Evolutionary conservation across 2,113 vertebrate genomes (phyloP), one percentile per base, ranked within the genome.

Genomic region (Pachypanchax playfairii): DNA sequence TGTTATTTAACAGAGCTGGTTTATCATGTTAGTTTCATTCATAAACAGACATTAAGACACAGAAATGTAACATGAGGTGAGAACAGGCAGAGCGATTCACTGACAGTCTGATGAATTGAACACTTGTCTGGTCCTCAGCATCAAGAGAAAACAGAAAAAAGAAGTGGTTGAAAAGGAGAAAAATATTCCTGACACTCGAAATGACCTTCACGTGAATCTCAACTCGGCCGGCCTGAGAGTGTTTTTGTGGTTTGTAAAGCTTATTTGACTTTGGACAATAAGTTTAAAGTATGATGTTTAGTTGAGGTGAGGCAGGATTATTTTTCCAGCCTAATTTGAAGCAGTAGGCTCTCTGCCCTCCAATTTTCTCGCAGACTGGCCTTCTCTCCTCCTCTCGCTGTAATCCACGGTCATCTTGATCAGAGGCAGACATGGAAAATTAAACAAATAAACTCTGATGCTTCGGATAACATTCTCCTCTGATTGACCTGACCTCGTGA

Each of bases 271-370:
- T 90, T 75, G 76, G 82, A 75, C 82, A 87, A 87, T 86, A 87
- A 67, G 85, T 87, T 85, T 75, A 79, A 86, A 79, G 76, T 79
- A 63, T 58, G 69, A 57, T 89, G 87, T 91, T 91, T 91, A 75
- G 75, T 36, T 46, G 80, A 82, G 73, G 79, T 65, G 79, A 74
- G 33, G 31, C 68, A 1, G 65, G 86, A 90, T 91, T 92, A 91
- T 92, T 92, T 91, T 90, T 86, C 64, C 87, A 87, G 80, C 70
- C 85, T 91, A 91, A 92, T 91, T 90, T 91, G 85, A 92, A 91
- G 88, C 90, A 90, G 87, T 77, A 71, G 77, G 55, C 55, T 50
- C 72, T 62, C 59, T 71, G 70, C 57, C 55, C 28, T 44, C 36
- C 85, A 47, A 15, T 57, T 48, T 61, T 68, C 59, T 33, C 72